A percentile compares a stretch with the other conserved stretches of the same genome.
These are phyloP conservation scores for Castor canadensis DNA, from an alignment of 2,113 vertebrate species.

Conservation along the genomic window DNA sequence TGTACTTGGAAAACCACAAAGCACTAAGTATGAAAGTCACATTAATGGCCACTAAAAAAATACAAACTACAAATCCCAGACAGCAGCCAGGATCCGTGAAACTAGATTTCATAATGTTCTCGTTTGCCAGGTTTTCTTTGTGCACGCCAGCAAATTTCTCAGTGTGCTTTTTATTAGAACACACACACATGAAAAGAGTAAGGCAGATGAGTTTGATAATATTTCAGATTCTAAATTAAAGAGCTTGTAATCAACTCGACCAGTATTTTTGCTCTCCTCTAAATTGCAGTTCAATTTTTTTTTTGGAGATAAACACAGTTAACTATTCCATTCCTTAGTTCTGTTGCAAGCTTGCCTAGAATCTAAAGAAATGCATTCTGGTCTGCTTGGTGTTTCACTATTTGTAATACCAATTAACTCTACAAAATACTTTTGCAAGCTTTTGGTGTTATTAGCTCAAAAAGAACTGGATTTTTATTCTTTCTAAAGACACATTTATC, in stretches of 20 bases:
- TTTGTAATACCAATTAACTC: conserved; percentile 37
- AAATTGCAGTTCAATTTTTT: neutral
- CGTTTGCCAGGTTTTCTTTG: conserved; percentile 15
- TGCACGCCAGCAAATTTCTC: neutral
- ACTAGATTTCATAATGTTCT: conserved; percentile 14
- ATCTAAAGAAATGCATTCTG: neutral
- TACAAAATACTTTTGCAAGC: conserved; percentile 19
- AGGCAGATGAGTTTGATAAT: conserved; percentile 8
- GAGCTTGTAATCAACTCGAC: neutral
- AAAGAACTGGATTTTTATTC: conserved; percentile 16
- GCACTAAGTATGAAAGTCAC: conserved; percentile 12
- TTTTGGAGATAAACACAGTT: conserved; percentile 21
- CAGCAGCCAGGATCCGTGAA: neutral
- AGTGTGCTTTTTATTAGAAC: neutral
- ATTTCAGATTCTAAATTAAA: conserved; percentile 28
- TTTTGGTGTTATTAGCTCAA: conserved; percentile 3
- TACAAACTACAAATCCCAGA: neutral
- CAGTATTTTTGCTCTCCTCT: neutral
- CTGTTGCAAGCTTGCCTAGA: neutral
- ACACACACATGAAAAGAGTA: neutral
- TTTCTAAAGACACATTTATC: neutral
- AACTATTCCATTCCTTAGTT: conserved; percentile 28
- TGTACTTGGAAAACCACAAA: conserved; percentile 41
- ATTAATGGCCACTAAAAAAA: conserved; percentile 44
- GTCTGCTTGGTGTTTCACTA: neutral